Percentiles rank a stretch among this genome's conserved stretches.
Evolutionary conservation across 2,888 invertebrate species (phyloP).

Genomic region (Drosophila colorata): DNA sequence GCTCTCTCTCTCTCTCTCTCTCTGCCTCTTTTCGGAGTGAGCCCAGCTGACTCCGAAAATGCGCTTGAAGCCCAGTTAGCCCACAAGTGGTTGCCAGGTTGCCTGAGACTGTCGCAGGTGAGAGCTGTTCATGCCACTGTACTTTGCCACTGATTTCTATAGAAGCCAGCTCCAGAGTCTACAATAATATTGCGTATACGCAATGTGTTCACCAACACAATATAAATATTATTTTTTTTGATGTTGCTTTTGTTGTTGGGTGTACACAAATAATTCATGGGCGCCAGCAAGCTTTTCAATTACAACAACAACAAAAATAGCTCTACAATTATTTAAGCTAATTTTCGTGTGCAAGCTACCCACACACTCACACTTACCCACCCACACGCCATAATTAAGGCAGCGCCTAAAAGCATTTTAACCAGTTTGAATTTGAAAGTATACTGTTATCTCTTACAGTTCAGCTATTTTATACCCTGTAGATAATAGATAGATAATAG

Average conservation of each 20-base stretch:
- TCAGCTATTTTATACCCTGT: no score
- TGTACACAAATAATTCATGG: conserved; percentile 8
- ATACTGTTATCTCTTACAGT: no score
- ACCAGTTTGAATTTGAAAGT: neutral
- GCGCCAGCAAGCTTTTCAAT: conserved; percentile 17
- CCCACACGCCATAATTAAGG: conserved; percentile 10
- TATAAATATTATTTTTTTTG: conserved; percentile 13
- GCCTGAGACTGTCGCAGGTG: conserved; percentile 16
- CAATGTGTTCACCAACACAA: conserved; percentile 8
- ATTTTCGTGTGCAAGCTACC: conserved; percentile 13
- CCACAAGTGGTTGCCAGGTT: conserved; percentile 70
- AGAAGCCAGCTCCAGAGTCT: conserved; percentile 1
- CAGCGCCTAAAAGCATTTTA: conserved; percentile 27
- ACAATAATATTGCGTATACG: conserved; percentile 31
- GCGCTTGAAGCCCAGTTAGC: conserved; percentile 34
- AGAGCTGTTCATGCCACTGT: conserved; percentile 22
- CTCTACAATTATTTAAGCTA: conserved; percentile 34
- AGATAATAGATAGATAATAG: no score
- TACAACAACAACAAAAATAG: neutral
- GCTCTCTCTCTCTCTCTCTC: conserved; percentile 8
- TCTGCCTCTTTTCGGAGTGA: conserved; percentile 62
- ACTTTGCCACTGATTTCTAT: conserved; percentile 18
- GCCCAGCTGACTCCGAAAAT: conserved; percentile 56
- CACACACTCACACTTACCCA: neutral
- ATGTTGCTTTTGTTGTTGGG: neutral